phyloP scores from a whole-genome alignment of 1,140 invertebrate genomes.

The Calliopsis andreniformis region DNA sequence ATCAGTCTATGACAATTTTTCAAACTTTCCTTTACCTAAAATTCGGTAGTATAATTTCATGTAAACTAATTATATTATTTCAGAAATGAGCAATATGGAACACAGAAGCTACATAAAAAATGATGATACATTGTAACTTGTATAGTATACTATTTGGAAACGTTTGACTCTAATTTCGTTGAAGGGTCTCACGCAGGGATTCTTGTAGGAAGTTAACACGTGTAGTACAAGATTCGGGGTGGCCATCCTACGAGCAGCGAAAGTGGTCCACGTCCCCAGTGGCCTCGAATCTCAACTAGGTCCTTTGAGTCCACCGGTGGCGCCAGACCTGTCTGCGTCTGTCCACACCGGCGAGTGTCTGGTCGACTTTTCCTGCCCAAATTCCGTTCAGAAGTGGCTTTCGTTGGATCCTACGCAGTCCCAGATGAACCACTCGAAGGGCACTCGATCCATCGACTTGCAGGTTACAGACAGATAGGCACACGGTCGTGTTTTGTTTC shows the following conservation, averaged over 20 bases:
- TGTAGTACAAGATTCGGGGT: conserved; percentile 26
- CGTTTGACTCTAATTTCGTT: not conserved
- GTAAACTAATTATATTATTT: too few species aligned
- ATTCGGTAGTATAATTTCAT: too few species aligned
- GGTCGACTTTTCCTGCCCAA: conserved; percentile 55
- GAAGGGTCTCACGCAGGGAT: not conserved
- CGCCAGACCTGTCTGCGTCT: conserved; percentile 59
- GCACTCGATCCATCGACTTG: conserved; percentile 62
- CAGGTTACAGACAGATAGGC: conserved; percentile 48
- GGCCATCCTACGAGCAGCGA: conserved; percentile 51
- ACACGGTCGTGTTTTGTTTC: conserved; percentile 57
- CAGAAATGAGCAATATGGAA: not conserved
- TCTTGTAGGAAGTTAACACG: conserved; percentile 17
- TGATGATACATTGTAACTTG: not conserved
- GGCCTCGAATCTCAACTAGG: conserved; percentile 61
- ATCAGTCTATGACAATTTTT: too few species aligned
- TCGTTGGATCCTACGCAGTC: conserved; percentile 36
- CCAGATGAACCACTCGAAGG: conserved; percentile 55
- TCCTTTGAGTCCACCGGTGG: conserved; percentile 68
- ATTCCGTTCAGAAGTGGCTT: conserved; percentile 53
- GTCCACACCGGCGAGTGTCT: conserved; percentile 38
- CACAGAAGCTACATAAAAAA: not conserved
- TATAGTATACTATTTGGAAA: too few species aligned
- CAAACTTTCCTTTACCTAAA: too few species aligned
- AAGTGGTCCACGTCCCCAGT: conserved; percentile 62